Conservation (phyloP, 2,113 vertebrate genomes). For the Psilopsiagon aymara region DNA sequence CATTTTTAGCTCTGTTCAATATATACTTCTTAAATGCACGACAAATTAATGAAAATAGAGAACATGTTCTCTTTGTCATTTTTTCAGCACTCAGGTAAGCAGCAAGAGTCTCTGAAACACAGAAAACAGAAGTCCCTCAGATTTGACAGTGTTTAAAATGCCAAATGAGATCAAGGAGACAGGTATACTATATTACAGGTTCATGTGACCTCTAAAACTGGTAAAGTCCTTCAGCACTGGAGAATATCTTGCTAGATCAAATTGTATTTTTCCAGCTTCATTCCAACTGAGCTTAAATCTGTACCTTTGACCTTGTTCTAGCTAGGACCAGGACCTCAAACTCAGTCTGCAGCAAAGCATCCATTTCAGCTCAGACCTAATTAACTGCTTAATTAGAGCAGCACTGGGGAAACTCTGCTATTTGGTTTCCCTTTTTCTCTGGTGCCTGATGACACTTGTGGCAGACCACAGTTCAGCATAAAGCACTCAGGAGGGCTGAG, state of each 20-base stretch:
- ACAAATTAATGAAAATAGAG: not conserved
- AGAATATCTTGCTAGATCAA: not conserved
- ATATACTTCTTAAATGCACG: not conserved
- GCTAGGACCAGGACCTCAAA: not conserved
- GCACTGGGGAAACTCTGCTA: not conserved
- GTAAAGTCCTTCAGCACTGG: not conserved
- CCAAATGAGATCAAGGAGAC: not conserved
- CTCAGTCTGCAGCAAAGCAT: not conserved
- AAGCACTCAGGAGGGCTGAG: not conserved
- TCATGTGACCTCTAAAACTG: not conserved
- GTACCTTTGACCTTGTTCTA: not conserved
- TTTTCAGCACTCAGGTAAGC: not conserved
- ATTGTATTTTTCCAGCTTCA: not conserved
- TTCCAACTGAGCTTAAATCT: not conserved
- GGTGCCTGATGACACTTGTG: not conserved
- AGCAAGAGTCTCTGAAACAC: not conserved
- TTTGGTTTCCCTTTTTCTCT: not conserved
- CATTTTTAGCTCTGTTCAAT: slow-evolving; percentile 7
- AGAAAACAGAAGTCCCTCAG: not conserved
- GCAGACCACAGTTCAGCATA: not conserved
- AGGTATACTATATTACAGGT: not conserved
- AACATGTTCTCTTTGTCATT: not conserved
- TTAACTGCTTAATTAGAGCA: slow-evolving; percentile 10
- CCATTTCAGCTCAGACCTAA: not conserved
- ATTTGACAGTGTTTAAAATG: not conserved